Conservation (phyloP, 2,888 invertebrate species). For the Lasius platythorax region DNA sequence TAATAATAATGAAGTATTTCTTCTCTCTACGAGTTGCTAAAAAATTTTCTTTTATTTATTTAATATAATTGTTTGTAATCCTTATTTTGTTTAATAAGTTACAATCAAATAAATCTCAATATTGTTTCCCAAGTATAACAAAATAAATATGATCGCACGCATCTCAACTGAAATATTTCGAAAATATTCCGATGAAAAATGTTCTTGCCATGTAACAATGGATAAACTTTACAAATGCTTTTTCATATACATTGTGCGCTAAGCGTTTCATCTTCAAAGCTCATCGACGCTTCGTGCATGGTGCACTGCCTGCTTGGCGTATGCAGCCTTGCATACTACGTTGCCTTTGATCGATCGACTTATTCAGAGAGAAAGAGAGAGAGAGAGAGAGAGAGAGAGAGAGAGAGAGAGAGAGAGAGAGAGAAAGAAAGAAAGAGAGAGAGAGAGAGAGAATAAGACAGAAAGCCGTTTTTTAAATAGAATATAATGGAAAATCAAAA, state of each 20-base stretch:
- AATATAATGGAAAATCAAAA: slow-evolving; percentile 27
- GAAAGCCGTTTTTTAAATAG: slow-evolving; percentile 13
- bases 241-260: slow-evolving; percentile 11
- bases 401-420: neutral
- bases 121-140: neutral
- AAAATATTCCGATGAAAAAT: neutral
- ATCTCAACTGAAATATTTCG: neutral
- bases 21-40: neutral
- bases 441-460: neutral
- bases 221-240: neutral
- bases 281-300: slow-evolving; percentile 24
- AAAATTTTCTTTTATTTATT: slow-evolving; percentile 17
- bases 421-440: neutral
- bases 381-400: neutral
- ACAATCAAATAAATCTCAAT: neutral
- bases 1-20: neutral
- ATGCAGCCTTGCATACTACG: slow-evolving; percentile 13
- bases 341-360: slow-evolving; percentile 36
- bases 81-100: neutral
- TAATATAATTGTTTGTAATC: neutral
- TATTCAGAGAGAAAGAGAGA: slow-evolving; percentile 28
- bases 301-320: neutral
- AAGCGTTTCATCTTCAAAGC: slow-evolving; percentile 38
- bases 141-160: neutral
- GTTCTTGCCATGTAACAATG: neutral